These are phyloP conservation scores for Platycnemis pennipes DNA, from an alignment of 2,888 invertebrate genomes.

Conservation along the genomic window DNA sequence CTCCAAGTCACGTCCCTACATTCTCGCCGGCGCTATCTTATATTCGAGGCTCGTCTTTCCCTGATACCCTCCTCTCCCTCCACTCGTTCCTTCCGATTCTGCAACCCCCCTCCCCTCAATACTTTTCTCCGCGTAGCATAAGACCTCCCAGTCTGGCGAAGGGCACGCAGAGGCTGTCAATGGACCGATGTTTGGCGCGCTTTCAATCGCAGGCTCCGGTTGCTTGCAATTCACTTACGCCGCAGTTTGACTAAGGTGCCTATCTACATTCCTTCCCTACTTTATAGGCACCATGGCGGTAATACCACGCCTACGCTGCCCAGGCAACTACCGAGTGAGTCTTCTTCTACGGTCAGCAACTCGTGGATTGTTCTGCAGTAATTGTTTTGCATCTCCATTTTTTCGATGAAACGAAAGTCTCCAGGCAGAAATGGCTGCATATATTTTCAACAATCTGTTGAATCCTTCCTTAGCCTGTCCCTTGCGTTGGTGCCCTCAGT, in stretches of 20 bases:
- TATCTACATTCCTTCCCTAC: background rate
- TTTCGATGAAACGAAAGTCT: no score
- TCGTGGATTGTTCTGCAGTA: no score
- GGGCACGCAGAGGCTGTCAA: background rate
- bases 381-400: no score
- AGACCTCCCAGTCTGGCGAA: no score
- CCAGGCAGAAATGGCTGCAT: no score
- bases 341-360: background rate
- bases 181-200: background rate
- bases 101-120: background rate
- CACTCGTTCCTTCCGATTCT: background rate
- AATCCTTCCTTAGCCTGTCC: no score
- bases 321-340: background rate
- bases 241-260: background rate
- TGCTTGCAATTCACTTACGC: background rate
- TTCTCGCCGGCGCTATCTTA: background rate
- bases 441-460: no score
- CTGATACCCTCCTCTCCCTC: background rate
- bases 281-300: background rate
- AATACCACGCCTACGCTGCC: background rate
- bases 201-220: background rate
- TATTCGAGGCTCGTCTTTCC: slow-evolving; percentile 10
- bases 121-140: background rate
- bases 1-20: background rate
- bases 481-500: no score